A percentile compares a stretch with the other conserved stretches of the same genome.
Conservation (phyloP, 2,797 vertebrate genomes). For the Setipinna tenuifilis region DNA sequence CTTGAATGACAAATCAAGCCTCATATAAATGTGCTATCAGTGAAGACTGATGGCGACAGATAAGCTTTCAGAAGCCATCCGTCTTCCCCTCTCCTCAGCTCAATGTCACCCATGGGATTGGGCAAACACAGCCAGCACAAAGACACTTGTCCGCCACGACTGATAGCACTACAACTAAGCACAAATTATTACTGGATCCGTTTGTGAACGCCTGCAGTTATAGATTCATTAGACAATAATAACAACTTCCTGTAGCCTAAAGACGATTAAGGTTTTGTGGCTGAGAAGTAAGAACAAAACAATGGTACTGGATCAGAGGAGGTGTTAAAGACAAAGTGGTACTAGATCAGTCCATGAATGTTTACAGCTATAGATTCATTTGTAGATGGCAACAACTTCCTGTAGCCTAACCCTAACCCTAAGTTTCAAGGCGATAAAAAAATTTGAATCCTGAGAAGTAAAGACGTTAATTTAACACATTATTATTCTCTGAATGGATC, state of each 20-base stretch:
- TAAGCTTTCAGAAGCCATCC: constrained; percentile 51
- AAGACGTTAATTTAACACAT: neutral
- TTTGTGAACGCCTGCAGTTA: neutral
- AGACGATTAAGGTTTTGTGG: no score
- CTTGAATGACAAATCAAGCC: neutral
- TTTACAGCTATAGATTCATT: neutral
- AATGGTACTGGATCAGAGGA: no score
- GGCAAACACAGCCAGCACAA: constrained; percentile 56
- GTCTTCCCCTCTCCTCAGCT: constrained; percentile 52
- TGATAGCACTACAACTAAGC: neutral
- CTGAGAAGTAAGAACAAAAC: no score
- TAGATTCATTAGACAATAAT: neutral
- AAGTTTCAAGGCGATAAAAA: neutral
- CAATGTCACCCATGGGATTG: constrained; percentile 58
- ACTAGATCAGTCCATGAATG: neutral
- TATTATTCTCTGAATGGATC: neutral
- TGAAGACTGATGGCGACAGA: constrained; percentile 51
- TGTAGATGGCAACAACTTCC: neutral
- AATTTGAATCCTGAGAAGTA: neutral
- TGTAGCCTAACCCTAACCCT: neutral
- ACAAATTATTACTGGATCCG: neutral
- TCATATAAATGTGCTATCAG: constrained; percentile 34
- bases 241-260: neutral
- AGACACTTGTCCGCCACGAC: constrained; percentile 32
- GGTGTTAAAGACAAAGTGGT: no score